Conservation (phyloP, 2,888 invertebrate species). For the Torymus texanus region DNA sequence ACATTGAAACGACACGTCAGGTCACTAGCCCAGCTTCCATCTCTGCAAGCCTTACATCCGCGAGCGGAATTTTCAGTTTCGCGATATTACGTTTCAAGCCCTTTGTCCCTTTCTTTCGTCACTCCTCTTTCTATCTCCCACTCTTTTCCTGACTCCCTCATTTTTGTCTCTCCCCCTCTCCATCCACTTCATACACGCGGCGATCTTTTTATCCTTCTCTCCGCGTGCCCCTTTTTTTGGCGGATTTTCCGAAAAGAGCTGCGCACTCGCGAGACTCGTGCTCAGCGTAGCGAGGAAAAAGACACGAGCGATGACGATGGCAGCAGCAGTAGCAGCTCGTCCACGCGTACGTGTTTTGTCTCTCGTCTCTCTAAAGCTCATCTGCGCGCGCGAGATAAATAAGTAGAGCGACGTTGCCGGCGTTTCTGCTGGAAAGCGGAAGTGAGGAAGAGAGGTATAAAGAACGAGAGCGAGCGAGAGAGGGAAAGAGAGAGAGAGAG, state of each 20-base stretch:
- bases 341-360: conserved; percentile 32
- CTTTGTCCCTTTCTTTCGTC: conserved; percentile 30
- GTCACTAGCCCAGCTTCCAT: not conserved
- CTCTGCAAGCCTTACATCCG: conserved; percentile 16
- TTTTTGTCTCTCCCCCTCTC: not conserved
- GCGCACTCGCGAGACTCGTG: not conserved
- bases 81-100: conserved; percentile 25
- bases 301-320: not conserved
- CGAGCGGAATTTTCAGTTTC: conserved; percentile 31
- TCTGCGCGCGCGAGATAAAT: conserved; percentile 49
- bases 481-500: not conserved
- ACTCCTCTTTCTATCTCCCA: not conserved
- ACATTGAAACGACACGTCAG: too few relatives aligned
- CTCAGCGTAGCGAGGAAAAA: not conserved
- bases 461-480: too few relatives aligned
- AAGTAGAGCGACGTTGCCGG: conserved; percentile 27
- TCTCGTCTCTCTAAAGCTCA: conserved; percentile 39
- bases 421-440: too few relatives aligned
- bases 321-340: conserved; percentile 9
- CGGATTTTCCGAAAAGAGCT: conserved; percentile 36
- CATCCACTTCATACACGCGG: not conserved
- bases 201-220: conserved; percentile 33
- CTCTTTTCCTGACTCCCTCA: not conserved
- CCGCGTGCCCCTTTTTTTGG: conserved; percentile 4
- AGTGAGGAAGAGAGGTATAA: not conserved